Percentiles rank a stretch among this genome's conserved stretches.
These are phyloP conservation scores for Idaea aversata DNA, from an alignment of 2,888 invertebrate species.

Conservation along the genomic window DNA sequence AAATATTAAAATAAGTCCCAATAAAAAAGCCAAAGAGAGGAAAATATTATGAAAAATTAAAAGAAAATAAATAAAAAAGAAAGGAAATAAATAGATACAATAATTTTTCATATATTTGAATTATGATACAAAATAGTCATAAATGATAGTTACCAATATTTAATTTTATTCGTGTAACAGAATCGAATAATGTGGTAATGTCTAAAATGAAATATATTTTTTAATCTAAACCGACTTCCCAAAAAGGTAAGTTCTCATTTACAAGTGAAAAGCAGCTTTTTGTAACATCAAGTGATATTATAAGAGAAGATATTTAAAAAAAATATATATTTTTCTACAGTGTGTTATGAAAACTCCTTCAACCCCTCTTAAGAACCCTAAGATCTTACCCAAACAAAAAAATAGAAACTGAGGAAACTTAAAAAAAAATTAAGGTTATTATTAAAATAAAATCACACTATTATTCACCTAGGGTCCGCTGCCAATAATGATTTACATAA, in stretches of 20 bases:
- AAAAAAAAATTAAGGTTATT: too few relatives aligned
- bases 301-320: background rate
- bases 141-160: slow-evolving; percentile 17
- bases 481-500: too few relatives aligned
- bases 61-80: background rate
- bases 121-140: slow-evolving; percentile 11
- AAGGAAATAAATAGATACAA: background rate
- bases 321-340: too few relatives aligned
- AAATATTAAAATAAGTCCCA: background rate
- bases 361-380: too few relatives aligned
- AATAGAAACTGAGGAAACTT: too few relatives aligned
- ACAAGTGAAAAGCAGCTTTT: slow-evolving; percentile 13
- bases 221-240: background rate
- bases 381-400: too few relatives aligned
- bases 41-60: background rate
- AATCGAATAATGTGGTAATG: background rate
- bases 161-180: slow-evolving; percentile 5
- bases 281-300: slow-evolving; percentile 18
- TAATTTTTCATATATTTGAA: background rate
- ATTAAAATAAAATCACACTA: too few relatives aligned
- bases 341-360: too few relatives aligned
- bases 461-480: too few relatives aligned
- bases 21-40: background rate
- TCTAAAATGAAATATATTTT: background rate
- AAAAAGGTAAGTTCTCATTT: background rate